These are phyloP conservation scores for Pseudomyrmex dendroicus DNA, from an alignment of 1,140 invertebrate genomes.

Conservation along the genomic window DNA sequence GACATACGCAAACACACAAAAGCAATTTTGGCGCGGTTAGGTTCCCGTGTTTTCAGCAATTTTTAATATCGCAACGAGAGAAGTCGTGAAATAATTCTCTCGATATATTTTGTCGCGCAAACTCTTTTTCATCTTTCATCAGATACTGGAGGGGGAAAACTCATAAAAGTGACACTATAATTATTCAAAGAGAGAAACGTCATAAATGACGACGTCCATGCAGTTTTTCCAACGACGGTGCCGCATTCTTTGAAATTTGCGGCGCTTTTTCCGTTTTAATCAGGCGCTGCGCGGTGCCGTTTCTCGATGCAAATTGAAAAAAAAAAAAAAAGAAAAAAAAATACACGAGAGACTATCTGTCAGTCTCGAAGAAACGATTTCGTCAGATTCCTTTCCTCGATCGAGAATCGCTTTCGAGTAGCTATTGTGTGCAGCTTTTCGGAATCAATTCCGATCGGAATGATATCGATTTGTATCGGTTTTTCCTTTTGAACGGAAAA, in stretches of 20 bases:
- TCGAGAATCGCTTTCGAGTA: background rate
- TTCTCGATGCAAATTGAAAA: too few relatives aligned
- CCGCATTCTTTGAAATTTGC: background rate
- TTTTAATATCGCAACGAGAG: slow-evolving; percentile 18
- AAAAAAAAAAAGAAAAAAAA: too few relatives aligned
- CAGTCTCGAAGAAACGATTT: background rate
- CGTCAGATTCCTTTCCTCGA: background rate
- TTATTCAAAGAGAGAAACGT: background rate
- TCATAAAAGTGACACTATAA: background rate
- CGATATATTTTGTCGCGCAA: background rate
- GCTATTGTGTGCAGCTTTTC: too few relatives aligned
- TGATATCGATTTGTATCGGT: too few relatives aligned
- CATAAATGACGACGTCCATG: background rate
- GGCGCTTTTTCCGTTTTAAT: background rate
- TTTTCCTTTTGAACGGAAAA: too few relatives aligned
- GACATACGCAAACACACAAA: background rate
- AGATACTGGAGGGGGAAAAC: background rate
- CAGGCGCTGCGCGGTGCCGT: background rate
- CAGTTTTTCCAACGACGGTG: background rate
- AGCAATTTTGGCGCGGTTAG: background rate
- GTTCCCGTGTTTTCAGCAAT: slow-evolving; percentile 2
- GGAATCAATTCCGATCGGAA: too few relatives aligned
- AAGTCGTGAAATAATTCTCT: slow-evolving; percentile 38
- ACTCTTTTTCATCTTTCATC: slow-evolving; percentile 19
- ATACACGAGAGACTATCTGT: too few relatives aligned